phyloP scores from a whole-genome alignment of 2,797 vertebrate genomes.

The Sandelia bainsii region DNA sequence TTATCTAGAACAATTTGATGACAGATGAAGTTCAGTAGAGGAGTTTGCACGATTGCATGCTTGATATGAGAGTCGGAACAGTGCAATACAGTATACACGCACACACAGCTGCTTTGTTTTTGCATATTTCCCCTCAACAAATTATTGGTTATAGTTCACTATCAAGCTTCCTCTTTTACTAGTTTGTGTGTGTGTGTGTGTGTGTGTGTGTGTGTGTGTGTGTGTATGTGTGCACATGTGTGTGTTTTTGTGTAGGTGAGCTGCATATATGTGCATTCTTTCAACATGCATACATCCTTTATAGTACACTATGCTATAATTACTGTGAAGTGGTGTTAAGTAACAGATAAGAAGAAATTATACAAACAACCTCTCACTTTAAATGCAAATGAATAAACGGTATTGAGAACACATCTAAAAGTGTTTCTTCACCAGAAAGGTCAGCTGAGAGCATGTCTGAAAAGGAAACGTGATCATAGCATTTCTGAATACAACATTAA shows the following conservation, averaged over 20 bases:
- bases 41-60: conserved; percentile 17
- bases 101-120: conserved; percentile 27
- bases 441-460: conserved; percentile 1
- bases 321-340: too few species aligned
- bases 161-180: conserved; percentile 47
- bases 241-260: conserved; percentile 4
- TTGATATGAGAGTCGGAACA: not conserved
- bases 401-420: not conserved
- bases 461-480: not conserved
- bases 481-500: not conserved
- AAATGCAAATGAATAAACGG: conserved; percentile 23
- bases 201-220: conserved; percentile 6
- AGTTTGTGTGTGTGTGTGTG: not conserved
- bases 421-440: not conserved
- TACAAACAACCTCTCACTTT: not conserved
- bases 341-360: too few species aligned
- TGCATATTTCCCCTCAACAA: conserved; percentile 40
- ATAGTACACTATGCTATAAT: not conserved
- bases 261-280: not conserved
- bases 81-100: conserved; percentile 1
- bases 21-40: conserved; percentile 6
- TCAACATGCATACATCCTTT: not conserved
- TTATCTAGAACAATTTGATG: conserved; percentile 11
- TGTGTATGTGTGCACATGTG: too few species aligned
- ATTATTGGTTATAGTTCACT: conserved; percentile 17